phyloP scores from a whole-genome alignment of 2,113 vertebrate species.

The Serinus canaria region DNA sequence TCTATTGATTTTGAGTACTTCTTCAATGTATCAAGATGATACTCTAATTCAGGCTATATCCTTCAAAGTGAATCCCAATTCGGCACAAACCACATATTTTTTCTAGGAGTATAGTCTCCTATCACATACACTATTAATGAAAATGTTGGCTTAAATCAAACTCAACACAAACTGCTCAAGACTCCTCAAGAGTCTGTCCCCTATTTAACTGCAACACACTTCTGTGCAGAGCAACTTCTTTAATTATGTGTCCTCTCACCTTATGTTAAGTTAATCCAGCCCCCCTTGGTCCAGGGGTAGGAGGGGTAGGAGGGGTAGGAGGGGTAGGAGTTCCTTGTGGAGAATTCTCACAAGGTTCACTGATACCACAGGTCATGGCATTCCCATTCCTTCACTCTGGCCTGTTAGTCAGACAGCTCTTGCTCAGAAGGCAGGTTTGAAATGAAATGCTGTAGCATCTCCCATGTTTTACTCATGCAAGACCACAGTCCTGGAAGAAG shows the following conservation, averaged over 20 bases:
- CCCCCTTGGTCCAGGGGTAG: neutral
- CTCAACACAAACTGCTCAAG: neutral
- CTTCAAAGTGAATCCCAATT: neutral
- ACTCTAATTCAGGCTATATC: neutral
- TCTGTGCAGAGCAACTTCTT: neutral
- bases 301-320: neutral
- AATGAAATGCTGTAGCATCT: neutral
- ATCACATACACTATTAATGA: neutral
- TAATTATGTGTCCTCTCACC: neutral
- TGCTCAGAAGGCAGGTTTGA: neutral
- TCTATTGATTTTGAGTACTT: slow-evolving; percentile 25
- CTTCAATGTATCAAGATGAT: neutral
- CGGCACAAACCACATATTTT: neutral
- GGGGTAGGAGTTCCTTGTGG: neutral
- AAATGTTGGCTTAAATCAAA: neutral
- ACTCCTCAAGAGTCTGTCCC: neutral
- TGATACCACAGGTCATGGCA: neutral
- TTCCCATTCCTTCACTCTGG: neutral
- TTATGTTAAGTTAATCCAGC: neutral
- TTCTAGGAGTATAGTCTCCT: neutral
- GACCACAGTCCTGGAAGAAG: neutral
- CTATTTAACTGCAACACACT: neutral
- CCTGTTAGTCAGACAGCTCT: neutral
- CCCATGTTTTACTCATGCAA: neutral
- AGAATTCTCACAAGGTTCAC: neutral